Conservation (phyloP, 2,888 invertebrate genomes). For the Apantesis nais region DNA sequence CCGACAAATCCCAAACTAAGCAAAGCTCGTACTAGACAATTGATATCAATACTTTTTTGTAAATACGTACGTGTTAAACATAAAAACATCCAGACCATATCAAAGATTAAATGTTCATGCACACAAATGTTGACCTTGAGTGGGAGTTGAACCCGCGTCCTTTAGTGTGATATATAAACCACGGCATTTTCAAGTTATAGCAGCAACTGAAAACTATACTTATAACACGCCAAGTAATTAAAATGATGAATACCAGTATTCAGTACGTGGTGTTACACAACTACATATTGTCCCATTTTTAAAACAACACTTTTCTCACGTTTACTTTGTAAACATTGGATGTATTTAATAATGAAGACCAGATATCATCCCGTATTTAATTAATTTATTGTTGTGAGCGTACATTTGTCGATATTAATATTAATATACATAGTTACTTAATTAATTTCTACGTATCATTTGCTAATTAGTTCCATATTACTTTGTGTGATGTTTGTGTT, state of each 20-base stretch:
- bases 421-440: constrained; percentile 39
- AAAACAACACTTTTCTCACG: constrained; percentile 5
- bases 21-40: no score
- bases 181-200: no score
- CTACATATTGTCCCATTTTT: not conserved
- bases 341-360: constrained; percentile 12
- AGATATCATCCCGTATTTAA: constrained; percentile 29
- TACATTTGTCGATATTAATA: constrained; percentile 30
- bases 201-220: no score
- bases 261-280: not conserved
- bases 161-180: no score
- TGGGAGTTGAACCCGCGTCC: no score
- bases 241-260: not conserved
- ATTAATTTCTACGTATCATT: constrained; percentile 43
- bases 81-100: no score
- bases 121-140: no score
- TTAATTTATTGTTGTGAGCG: constrained; percentile 42
- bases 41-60: no score
- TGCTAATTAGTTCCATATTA: constrained; percentile 40
- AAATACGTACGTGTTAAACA: no score
- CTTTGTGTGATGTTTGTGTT: constrained; percentile 15
- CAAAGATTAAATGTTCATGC: no score
- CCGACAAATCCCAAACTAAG: no score
- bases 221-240: no score
- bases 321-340: constrained; percentile 15